Evolutionary conservation across 2,113 vertebrate genomes (phyloP), one percentile per base, ranked within the genome.

Genomic region (Daubentonia madagascariensis): DNA sequence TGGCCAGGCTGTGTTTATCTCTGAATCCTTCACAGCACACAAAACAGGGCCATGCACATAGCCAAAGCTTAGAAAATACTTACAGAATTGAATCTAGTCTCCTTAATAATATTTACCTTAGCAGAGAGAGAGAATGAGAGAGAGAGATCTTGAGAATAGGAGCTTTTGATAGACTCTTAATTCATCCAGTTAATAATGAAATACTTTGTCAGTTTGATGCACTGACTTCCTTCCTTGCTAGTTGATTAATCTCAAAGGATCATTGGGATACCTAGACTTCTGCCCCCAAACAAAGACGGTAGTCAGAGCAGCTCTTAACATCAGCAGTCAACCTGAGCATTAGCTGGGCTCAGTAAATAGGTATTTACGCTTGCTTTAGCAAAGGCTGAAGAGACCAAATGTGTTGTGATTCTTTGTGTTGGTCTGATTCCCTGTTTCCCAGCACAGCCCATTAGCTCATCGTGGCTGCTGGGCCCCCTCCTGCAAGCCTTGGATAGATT

Each of bases 61-160:
- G 86, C 17, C 20, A 57, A 88, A 67, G 28, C 72, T 87, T 45
- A n/a, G 59, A 48, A 95, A 95, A 93, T 97, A 94, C 93, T 86
- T 96, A n/a, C 37, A 85, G 78, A 91, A 54, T 23, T 52, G 43
- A 80, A 65, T 9, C 14, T 14, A 85, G 30, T 81, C 80, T 75
- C 45, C 30, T 90, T 75, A 25, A 20, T 90, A 79, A 45, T 54
- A 45, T 72, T 97, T 48, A 57, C 63, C 6, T 91, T 65, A 61
- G 67, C 22, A 8, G 43, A 40, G 25, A 91, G 50, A 45, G 48
- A 20, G 8, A 37, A 65, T 16, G 43, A 45, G 23, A 30, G 8
- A 30, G 30, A 57, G 3, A 20, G 23, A 2, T 37, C 28, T 45
- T 54, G 43, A 85, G 45, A 72, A 78, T 11, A 16, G 37, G 37